These are phyloP conservation scores for Melanotaenia nigrans DNA, from an alignment of 2,797 vertebrate genomes.

Conservation along the genomic window DNA sequence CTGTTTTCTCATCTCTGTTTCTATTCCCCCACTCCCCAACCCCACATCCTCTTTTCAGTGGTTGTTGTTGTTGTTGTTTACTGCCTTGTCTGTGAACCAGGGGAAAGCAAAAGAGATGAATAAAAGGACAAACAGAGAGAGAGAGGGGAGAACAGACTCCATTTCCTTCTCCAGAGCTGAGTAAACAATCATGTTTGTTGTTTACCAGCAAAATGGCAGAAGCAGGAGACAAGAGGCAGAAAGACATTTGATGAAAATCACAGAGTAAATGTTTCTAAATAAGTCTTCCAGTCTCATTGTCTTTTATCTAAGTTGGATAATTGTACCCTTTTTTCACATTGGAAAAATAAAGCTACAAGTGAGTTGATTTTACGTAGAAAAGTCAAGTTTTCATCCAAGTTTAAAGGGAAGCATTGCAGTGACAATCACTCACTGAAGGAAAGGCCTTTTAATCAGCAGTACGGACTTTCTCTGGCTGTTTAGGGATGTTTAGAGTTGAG, in stretches of 20 bases:
- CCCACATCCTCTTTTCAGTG: conserved; percentile 37
- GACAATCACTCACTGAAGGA: background rate
- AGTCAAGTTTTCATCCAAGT: conserved; percentile 35
- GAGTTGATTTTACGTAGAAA: conserved; percentile 17
- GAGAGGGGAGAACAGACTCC: conserved; percentile 36
- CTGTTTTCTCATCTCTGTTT: conserved; percentile 58
- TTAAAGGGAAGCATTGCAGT: conserved; percentile 2
- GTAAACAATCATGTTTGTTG: conserved; percentile 77
- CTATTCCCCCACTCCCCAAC: conserved; percentile 48
- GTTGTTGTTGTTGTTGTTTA: conserved; percentile 77
- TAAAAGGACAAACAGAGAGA: conserved; percentile 39
- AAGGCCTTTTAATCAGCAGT: conserved; percentile 12
- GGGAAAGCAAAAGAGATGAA: conserved; percentile 39
- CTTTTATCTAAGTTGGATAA: conserved; percentile 3
- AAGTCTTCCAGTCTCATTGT: conserved; percentile 9
- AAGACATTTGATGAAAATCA: conserved; percentile 36
- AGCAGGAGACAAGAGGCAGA: conserved; percentile 47
- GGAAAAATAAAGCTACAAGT: conserved; percentile 16
- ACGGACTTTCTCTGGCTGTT: conserved; percentile 13
- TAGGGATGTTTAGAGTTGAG: conserved; percentile 19
- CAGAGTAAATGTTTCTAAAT: conserved; percentile 39
- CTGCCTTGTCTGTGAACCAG: conserved; percentile 62
- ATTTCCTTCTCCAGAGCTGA: conserved; percentile 65
- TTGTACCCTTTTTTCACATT: background rate
- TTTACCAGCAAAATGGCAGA: conserved; percentile 74